A percentile compares a stretch with the other conserved stretches of the same genome.
Conservation (phyloP, 2,888 invertebrate genomes). For the Gymnoscelis rufifasciata region DNA sequence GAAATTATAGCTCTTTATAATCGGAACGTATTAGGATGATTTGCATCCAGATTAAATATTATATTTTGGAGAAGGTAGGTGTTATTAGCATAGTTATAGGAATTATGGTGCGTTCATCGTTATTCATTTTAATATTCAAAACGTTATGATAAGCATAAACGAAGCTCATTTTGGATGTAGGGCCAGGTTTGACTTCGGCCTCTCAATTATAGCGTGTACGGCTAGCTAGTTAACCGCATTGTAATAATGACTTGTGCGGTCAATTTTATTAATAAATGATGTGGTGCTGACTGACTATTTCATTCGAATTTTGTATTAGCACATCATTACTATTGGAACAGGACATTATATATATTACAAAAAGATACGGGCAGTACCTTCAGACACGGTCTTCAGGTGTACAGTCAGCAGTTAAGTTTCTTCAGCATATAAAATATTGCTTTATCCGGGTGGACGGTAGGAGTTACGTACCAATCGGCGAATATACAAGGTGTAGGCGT, state of each 20-base stretch:
- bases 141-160: constrained; percentile 56
- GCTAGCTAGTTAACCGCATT: constrained; percentile 32
- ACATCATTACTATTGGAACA: too few species aligned
- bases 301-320: too few species aligned
- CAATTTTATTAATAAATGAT: constrained; percentile 15
- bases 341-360: too few species aligned
- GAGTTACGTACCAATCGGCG: constrained; percentile 71
- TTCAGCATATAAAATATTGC: constrained; percentile 57
- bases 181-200: constrained; percentile 44
- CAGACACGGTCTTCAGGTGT: constrained; percentile 31
- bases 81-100: constrained; percentile 77
- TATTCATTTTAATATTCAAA: constrained; percentile 72
- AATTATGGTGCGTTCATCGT: constrained; percentile 68
- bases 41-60: constrained; percentile 78
- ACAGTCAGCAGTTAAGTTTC: constrained; percentile 59
- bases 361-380: constrained; percentile 1
- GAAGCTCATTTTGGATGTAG: constrained; percentile 53
- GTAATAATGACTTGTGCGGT: constrained; percentile 21
- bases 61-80: constrained; percentile 74
- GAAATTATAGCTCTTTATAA: constrained; percentile 77
- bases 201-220: constrained; percentile 41
- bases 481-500: constrained; percentile 77
- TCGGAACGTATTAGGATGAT: constrained; percentile 77
- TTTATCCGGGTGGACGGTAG: constrained; percentile 65
- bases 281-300: neutral